A percentile compares a stretch with the other conserved stretches of the same genome.
phyloP scores from a whole-genome alignment of 2,888 invertebrate species.

The Pomacea canaliculata region DNA sequence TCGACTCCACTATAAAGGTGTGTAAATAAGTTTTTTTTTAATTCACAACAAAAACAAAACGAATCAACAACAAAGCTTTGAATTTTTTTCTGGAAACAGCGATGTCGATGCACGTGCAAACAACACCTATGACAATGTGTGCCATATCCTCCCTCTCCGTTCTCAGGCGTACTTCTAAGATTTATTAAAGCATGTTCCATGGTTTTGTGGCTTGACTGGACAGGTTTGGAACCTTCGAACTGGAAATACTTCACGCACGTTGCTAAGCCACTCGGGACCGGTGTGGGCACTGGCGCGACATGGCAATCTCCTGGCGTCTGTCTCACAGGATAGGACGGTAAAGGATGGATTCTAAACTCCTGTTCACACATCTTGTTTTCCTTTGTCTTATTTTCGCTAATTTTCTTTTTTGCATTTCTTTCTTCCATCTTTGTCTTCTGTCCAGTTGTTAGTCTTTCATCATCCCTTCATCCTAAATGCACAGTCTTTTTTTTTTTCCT shows the following conservation, averaged over 20 bases:
- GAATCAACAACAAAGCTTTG: too few species aligned
- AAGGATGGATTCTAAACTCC: slow-evolving; percentile 13
- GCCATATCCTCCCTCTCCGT: neutral
- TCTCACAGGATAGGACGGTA: slow-evolving; percentile 65
- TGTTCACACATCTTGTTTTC: too few species aligned
- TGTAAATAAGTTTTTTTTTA: neutral
- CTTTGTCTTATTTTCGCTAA: neutral
- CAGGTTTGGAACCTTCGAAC: slow-evolving; percentile 65
- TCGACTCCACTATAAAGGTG: slow-evolving; percentile 64
- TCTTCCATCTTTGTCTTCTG: neutral
- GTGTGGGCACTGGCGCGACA: slow-evolving; percentile 60
- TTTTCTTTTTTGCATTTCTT: neutral
- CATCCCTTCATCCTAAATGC: neutral
- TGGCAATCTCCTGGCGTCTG: slow-evolving; percentile 55
- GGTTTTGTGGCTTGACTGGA: neutral
- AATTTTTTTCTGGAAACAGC: too few species aligned
- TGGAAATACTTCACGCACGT: slow-evolving; percentile 52
- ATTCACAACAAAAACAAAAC: too few species aligned
- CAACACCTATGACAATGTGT: too few species aligned
- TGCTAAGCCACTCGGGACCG: slow-evolving; percentile 62
- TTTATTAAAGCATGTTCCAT: neutral
- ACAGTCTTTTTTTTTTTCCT: neutral
- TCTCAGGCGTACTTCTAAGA: neutral
- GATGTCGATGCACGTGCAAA: too few species aligned
- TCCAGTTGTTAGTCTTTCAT: neutral